Evolutionary conservation across 1,140 invertebrate species (phyloP), one percentile per base, ranked within the genome.

Genomic region (Pogonus chalceus): DNA sequence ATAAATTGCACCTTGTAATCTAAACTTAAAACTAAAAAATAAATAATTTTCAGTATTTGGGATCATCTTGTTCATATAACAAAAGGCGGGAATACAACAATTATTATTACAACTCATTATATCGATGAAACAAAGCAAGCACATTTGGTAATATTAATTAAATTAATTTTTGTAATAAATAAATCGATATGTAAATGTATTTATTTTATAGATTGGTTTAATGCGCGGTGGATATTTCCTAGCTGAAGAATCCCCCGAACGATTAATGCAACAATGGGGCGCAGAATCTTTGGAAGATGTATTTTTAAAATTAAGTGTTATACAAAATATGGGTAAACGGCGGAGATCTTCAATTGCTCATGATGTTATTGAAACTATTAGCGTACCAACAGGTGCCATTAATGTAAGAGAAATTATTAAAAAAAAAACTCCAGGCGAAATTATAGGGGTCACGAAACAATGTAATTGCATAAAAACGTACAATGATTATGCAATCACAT

Each of bases 71-170:
- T 95, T 14, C 82, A 90, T 10, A 86, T 97, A 31, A 90, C 90
- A 0, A 86, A 84, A 67, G 84, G 82, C 60, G 82, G 87, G n/a
- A 80, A 80, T 55, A 93, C 87, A 20, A 97, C 94, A 9, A 90
- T 97, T 26, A 95, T 98, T 54, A 94, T 98, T 53, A 98, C 95
- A 1, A 98, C 95, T 10, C 94, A 97, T 75, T 97, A 98, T 65
- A 96, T 97, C 55, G 94, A 98, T 68, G 95, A 97, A 71, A 95
- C 94, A 1, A 80, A 91, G 56, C 91, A 96, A 72, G 92, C 92
- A 10, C 78, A 82, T 64, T 79, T 85, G 61, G 82, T 85, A 74
- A 81, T 78, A 79, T 21, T 20, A 12, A 46, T 55, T n/a, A n/a
- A n/a, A n/a, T n/a, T n/a, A n/a, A n/a, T n/a, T n/a, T n/a, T n/a